Base-by-base conservation (phyloP, 2,888 invertebrate species). In the Hetaerina titia region DNA sequence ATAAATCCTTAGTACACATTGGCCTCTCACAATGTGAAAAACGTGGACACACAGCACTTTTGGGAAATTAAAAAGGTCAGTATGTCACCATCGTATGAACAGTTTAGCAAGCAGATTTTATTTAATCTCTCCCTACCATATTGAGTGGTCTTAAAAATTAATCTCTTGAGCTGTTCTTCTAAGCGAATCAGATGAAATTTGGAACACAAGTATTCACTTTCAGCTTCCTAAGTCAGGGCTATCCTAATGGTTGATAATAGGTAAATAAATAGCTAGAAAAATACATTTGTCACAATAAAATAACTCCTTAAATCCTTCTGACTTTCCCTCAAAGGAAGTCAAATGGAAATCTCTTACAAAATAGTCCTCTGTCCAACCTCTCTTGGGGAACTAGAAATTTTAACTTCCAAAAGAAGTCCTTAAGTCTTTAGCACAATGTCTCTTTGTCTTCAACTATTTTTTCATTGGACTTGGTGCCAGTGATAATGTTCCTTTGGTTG, bases 371-470 rank as follows among this genome's bases (percentile, higher is more conserved):
- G 11, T 11, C 13, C 8, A 81, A 31, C 13, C 31, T 0, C 31
- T 31, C 31, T 0, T 8, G 81, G 81, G 0, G 31, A 31, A 15
- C 31, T 31, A 25, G 81, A 7, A 31, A 11, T 25, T 31, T 31
- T 31, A 13, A 25, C 81, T 81, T 31, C n/a, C 0, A 11, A 60
- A 60, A 60, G 60, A 60, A 81, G 81, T 81, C 6, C 8, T 7
- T 7, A 81, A 31, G 45, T 81, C 31, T 31, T 22, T 81, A 92
- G 11, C 92, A 92, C 56, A 92, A 60, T 56, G 92, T 92, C 69
- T 92, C 92, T 92, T 92, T 92, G 45, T 92, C 92, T 45, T 92
- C 92, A 2, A 89, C 89, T n/a, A 89, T 58, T 69, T 92, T 92
- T 13, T 92, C 92, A 69, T 56, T 92, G 13, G 64, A 31, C 69